These are phyloP conservation scores for Chorisops tibialis DNA, from an alignment of 2,888 invertebrate species.

Conservation along the genomic window DNA sequence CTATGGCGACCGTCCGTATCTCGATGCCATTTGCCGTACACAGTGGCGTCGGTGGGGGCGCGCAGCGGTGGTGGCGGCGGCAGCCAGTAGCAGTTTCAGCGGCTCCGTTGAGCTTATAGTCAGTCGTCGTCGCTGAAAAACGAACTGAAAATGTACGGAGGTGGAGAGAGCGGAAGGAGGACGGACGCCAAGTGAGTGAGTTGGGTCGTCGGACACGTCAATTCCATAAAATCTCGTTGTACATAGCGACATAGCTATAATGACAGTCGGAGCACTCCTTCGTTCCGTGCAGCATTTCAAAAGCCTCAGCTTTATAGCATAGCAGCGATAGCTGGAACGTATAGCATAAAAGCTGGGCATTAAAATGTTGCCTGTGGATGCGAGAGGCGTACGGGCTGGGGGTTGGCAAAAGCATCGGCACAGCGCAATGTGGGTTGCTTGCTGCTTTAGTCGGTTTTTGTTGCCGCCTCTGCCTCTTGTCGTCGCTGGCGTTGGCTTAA, in stretches of 20 bases:
- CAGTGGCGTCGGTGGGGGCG: not conserved
- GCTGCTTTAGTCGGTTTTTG: not conserved
- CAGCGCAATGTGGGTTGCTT: too few species aligned
- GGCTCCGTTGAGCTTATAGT: slow-evolving; percentile 22
- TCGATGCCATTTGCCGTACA: too few species aligned
- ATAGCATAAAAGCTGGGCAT: not conserved
- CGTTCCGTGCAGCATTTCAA: slow-evolving; percentile 3
- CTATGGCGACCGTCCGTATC: not conserved
- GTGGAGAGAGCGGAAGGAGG: not conserved
- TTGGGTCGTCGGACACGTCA: slow-evolving; percentile 27
- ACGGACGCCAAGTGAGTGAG: not conserved
- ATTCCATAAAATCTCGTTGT: slow-evolving; percentile 27
- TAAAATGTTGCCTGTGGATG: too few species aligned
- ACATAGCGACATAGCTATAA: slow-evolving; percentile 24
- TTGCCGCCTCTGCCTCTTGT: slow-evolving; percentile 2
- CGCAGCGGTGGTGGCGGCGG: not conserved
- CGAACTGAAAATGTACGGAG: not conserved
- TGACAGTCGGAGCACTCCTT: slow-evolving; percentile 23
- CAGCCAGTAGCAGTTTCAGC: slow-evolving; percentile 1
- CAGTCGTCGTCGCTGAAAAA: slow-evolving; percentile 1
- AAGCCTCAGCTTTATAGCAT: too few species aligned
- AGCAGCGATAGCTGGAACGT: not conserved
- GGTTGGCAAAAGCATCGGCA: too few species aligned
- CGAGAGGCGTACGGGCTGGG: too few species aligned
- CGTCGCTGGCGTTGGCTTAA: slow-evolving; percentile 12